phyloP scores from a whole-genome alignment of 1,140 invertebrate genomes.

The Caenorhabditis elegans region DNA sequence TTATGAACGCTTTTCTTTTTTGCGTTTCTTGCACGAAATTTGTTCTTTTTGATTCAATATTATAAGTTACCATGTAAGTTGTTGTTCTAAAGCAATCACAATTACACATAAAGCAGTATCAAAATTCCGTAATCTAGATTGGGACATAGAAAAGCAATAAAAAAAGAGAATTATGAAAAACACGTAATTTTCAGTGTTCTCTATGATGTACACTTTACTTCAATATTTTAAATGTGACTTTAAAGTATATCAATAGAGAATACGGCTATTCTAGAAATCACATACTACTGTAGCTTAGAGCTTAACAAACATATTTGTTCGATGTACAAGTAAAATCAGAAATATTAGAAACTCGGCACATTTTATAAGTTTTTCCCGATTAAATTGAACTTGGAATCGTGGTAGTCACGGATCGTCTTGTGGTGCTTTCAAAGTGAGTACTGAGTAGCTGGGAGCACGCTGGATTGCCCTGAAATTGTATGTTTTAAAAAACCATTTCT shows the following conservation, averaged over 20 bases:
- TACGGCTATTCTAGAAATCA: too few species aligned
- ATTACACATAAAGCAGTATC: neutral
- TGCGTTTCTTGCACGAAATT: too few species aligned
- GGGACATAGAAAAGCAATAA: neutral
- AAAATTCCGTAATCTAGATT: neutral
- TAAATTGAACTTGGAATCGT: neutral
- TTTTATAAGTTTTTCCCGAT: neutral
- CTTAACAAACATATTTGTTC: too few species aligned
- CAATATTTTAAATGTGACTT: too few species aligned
- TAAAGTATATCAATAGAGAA: too few species aligned
- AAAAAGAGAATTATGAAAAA: neutral
- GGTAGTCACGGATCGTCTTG: neutral
- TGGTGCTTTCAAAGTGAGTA: neutral
- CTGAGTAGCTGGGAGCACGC: neutral
- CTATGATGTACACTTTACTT: too few species aligned
- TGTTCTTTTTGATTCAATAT: too few species aligned
- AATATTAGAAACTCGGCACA: neutral
- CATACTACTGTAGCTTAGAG: too few species aligned
- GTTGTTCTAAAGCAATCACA: conserved; percentile 10
- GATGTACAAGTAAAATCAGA: neutral
- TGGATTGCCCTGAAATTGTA: neutral
- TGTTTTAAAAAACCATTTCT: too few species aligned
- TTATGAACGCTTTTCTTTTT: too few species aligned
- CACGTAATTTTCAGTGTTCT: too few species aligned
- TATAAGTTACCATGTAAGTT: too few species aligned